These are phyloP conservation scores for Synanthedon formicaeformis DNA, from an alignment of 2,888 invertebrate species.

Conservation along the genomic window DNA sequence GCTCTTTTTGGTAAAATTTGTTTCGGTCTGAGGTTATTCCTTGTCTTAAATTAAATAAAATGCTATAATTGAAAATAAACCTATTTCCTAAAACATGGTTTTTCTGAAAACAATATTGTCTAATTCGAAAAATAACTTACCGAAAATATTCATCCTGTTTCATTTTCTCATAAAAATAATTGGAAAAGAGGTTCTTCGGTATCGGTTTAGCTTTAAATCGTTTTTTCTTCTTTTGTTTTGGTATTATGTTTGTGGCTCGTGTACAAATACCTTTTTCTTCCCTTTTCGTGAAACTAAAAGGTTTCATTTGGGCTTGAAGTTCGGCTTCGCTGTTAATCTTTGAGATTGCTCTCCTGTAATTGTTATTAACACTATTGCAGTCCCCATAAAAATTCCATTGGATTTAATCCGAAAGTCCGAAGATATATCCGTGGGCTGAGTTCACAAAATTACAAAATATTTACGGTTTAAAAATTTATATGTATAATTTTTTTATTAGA, in stretches of 20 bases:
- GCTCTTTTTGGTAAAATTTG: too few species aligned
- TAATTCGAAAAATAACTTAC: conserved; percentile 29
- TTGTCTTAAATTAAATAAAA: too few species aligned
- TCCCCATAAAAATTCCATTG: background rate
- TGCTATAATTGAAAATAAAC: too few species aligned
- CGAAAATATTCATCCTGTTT: conserved; percentile 80
- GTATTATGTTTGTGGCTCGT: conserved; percentile 31
- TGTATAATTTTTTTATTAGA: too few species aligned
- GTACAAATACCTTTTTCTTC: conserved; percentile 67
- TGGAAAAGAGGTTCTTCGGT: conserved; percentile 77
- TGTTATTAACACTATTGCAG: background rate
- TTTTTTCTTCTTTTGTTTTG: conserved; percentile 59
- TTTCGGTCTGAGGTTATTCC: too few species aligned
- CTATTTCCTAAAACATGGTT: background rate
- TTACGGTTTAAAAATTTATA: too few species aligned
- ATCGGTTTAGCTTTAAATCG: conserved; percentile 76
- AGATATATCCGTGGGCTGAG: too few species aligned
- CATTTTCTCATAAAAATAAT: conserved; percentile 77
- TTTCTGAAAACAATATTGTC: too few species aligned
- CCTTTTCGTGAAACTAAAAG: conserved; percentile 73
- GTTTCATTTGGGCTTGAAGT: conserved; percentile 74
- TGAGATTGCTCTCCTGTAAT: conserved; percentile 66
- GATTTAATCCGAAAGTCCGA: background rate
- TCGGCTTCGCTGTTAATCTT: conserved; percentile 73
- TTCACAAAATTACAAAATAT: too few species aligned